Evolutionary conservation across 2,113 vertebrate genomes (phyloP).

Genomic region (Ammodramus savannarum): DNA sequence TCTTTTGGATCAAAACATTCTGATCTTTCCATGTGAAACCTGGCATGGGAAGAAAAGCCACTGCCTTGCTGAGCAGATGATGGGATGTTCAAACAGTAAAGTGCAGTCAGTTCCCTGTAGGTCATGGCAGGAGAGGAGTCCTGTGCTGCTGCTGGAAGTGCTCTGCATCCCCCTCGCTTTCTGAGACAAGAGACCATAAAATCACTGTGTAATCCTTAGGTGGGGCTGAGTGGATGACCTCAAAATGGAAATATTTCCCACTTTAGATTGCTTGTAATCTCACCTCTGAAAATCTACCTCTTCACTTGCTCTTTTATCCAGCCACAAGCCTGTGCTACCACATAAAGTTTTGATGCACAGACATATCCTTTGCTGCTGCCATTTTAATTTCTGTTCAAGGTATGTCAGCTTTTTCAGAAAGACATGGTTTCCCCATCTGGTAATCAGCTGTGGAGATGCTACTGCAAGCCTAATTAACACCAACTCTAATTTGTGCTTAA

Average conservation of each 20-base stretch:
- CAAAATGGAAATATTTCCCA: not conserved
- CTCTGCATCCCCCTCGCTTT: not conserved
- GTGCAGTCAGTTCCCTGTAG: not conserved
- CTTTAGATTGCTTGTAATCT: not conserved
- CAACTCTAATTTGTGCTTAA: not conserved
- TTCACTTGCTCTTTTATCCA: not conserved
- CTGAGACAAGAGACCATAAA: not conserved
- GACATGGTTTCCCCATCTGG: not conserved
- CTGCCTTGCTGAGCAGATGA: not conserved
- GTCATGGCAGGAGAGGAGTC: not conserved
- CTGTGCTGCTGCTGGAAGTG: not conserved
- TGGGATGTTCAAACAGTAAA: not conserved
- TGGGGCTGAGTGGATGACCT: not conserved
- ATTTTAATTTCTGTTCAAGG: not conserved
- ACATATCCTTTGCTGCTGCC: not conserved
- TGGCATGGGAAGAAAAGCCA: not conserved
- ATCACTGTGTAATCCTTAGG: not conserved
- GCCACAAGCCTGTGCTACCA: fast-evolving
- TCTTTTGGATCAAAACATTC: not conserved
- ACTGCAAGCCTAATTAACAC: not conserved
- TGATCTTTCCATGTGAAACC: not conserved
- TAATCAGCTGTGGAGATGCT: not conserved
- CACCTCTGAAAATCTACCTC: not conserved
- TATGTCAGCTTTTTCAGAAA: not conserved
- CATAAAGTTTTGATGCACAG: not conserved